These are phyloP conservation scores for Halcyon leucocephala DNA, from an alignment of 2,797 vertebrate genomes.

Conservation along the genomic window DNA sequence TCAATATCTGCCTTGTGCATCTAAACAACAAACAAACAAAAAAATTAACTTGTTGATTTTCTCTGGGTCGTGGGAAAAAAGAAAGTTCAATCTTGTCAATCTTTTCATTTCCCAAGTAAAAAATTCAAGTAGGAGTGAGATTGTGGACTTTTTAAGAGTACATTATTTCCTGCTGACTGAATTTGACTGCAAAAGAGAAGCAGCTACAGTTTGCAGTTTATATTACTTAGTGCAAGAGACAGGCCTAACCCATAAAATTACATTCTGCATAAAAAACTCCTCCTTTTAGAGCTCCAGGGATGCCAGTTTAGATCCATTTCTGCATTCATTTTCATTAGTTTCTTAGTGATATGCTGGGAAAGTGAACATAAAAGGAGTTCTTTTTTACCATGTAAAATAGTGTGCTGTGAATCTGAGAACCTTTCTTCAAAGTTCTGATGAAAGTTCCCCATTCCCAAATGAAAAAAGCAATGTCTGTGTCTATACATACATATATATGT, in stretches of 20 bases:
- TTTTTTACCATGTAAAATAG: neutral
- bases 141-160: neutral
- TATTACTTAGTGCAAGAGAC: neutral
- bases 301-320: neutral
- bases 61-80: constrained; percentile 56
- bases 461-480: neutral
- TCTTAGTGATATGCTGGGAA: neutral
- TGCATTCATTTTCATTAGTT: neutral
- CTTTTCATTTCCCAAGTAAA: constrained; percentile 27
- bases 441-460: neutral
- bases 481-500: neutral
- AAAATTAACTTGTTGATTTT: constrained; percentile 26
- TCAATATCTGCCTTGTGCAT: constrained; percentile 2
- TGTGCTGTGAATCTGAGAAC: neutral
- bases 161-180: constrained; percentile 15
- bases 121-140: constrained; percentile 21
- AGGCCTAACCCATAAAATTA: neutral
- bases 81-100: constrained; percentile 16
- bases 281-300: neutral
- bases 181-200: constrained; percentile 10
- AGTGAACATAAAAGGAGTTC: neutral
- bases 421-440: neutral
- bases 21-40: constrained; percentile 26
- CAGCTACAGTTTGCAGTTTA: neutral
- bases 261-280: neutral